Evolutionary conservation across 2,797 vertebrate genomes (phyloP).

Genomic region (Leucoraja ocellata): DNA sequence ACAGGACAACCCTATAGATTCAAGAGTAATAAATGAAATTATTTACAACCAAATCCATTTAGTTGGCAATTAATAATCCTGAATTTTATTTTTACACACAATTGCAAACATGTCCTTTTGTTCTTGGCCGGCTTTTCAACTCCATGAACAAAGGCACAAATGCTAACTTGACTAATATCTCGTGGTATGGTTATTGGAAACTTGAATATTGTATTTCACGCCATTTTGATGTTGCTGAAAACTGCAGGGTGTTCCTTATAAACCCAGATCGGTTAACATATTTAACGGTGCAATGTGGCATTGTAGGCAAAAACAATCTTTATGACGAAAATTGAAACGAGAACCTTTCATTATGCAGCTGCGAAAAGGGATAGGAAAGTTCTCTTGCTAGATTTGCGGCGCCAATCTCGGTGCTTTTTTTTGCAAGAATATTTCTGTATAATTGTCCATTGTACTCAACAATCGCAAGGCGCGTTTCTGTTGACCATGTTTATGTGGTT

Average conservation of each 20-base stretch:
- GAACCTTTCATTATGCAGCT: neutral
- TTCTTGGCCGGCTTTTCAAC: neutral
- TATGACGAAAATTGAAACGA: neutral
- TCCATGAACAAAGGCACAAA: neutral
- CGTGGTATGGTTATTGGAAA: neutral
- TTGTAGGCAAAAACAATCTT: neutral
- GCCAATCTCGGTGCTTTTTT: neutral
- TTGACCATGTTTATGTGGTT: neutral
- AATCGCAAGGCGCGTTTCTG: neutral
- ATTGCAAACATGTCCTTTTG: neutral
- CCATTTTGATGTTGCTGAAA: neutral
- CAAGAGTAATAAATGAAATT: conserved; percentile 4
- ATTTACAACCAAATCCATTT: neutral
- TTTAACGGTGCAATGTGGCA: neutral
- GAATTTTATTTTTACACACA: neutral
- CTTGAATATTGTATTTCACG: neutral
- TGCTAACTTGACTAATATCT: neutral
- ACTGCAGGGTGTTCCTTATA: neutral
- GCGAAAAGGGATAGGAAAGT: neutral
- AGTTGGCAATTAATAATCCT: neutral
- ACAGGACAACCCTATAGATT: neutral
- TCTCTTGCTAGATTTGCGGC: neutral
- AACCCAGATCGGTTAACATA: neutral
- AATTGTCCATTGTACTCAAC: neutral
- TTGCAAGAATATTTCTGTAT: neutral